These are phyloP conservation scores for Platerodrilus igneus DNA, from an alignment of 2,888 invertebrate species.

Conservation along the genomic window DNA sequence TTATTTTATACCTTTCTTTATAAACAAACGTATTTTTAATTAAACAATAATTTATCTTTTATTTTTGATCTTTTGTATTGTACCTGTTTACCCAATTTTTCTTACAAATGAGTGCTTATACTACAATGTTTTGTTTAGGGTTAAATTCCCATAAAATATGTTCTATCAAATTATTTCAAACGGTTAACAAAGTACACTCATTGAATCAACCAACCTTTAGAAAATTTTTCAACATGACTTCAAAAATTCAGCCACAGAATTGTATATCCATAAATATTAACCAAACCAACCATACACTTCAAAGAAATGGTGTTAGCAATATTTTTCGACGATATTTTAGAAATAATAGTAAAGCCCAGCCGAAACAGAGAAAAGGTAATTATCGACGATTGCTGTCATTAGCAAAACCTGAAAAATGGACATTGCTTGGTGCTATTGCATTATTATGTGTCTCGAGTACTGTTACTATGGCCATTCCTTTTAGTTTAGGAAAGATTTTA, in stretches of 20 bases:
- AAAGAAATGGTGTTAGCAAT: not conserved
- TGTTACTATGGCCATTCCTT: slow-evolving; percentile 92
- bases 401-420: slow-evolving; percentile 63
- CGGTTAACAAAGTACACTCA: slow-evolving; percentile 16
- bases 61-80: too few species aligned
- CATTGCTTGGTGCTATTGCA: slow-evolving; percentile 69
- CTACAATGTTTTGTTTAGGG: too few species aligned
- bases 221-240: slow-evolving; percentile 15
- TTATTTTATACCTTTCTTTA: too few species aligned
- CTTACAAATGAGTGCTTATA: too few species aligned
- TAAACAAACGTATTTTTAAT: too few species aligned
- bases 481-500: slow-evolving; percentile 86
- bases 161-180: too few species aligned
- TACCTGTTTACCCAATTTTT: too few species aligned
- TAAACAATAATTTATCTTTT: too few species aligned
- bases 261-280: slow-evolving; percentile 13
- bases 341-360: not conserved
- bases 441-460: slow-evolving; percentile 82
- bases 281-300: not conserved
- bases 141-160: too few species aligned
- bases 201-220: slow-evolving; percentile 15
- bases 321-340: slow-evolving; percentile 10
- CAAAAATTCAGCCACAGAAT: slow-evolving; percentile 6
- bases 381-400: slow-evolving; percentile 54
- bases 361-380: slow-evolving; percentile 48